Conservation (phyloP, 1,140 invertebrate species). For the silkworm (Bombyx mori) region ASM3026992v2 NC_085133.1:7141501-7142000, state of each 20-base stretch:
- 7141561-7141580: no score
- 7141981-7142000: no score
- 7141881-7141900: background rate
- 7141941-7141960: no score
- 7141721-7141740: background rate
- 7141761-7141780: conserved; percentile 24
- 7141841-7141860: background rate
- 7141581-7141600: no score
- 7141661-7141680: background rate
- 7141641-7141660: background rate
- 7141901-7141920: background rate
- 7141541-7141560: no score
- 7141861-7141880: background rate
- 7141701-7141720: no score
- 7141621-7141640: background rate
- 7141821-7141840: background rate
- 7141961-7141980: no score
- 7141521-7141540: no score
- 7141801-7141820: conserved; percentile 4
- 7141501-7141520: no score
- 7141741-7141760: conserved; percentile 11
- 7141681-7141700: no score
- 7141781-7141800: conserved; percentile 12
- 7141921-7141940: no score
- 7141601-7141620: background rate